Evolutionary conservation across 1,140 invertebrate genomes (phyloP), one percentile per base, ranked within the genome.

Genomic region (Subanguina moxae): DNA sequence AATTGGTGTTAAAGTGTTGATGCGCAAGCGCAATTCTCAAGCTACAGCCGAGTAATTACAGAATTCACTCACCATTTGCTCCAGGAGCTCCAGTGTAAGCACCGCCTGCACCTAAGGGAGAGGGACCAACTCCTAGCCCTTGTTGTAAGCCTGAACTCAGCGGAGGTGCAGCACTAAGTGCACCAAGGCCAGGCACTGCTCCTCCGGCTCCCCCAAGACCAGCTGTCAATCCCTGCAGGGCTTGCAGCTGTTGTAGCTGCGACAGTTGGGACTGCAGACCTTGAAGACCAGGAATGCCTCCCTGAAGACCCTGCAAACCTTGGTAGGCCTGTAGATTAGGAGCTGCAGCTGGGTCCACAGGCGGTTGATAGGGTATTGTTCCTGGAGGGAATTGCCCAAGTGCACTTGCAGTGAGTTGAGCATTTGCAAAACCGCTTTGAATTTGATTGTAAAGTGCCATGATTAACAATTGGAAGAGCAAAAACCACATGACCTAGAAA

Each of bases 361-460:
- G n/a, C 3, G 58, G 28, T n/a, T 61, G 58, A 25, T 61, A 61
- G 28, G 58, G 28, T 25, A 61, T 32, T 28, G 58, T 61, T 5
- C 58, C 58, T 7, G 58, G 58, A 3, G 58, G 58, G 28, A 61
- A 61, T 61, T 61, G 58, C 3, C n/a, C 28, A n/a, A 30, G 38
- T 5, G 38, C 28, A 61, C 28, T 28, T 5, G 27, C 19, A 21
- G 38, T 19, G 5, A 61, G 58, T 52, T 38, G 32, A 38, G 32
- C 32, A 5, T 38, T 38, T 5, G 32, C 32, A 38, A 38, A n/a
- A 38, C 11, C 11, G 32, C 11, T 38, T 38, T 38, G 3, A 5
- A 38, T 38, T 38, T 38, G 32, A 38, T 38, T 38, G 32, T 11
- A 38, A 38, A 38, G 32, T 5, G 32, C 32, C 32, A 38, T 38